Evolutionary conservation across 2,797 vertebrate species (phyloP).

Genomic region (Passerculus sandwichensis): DNA sequence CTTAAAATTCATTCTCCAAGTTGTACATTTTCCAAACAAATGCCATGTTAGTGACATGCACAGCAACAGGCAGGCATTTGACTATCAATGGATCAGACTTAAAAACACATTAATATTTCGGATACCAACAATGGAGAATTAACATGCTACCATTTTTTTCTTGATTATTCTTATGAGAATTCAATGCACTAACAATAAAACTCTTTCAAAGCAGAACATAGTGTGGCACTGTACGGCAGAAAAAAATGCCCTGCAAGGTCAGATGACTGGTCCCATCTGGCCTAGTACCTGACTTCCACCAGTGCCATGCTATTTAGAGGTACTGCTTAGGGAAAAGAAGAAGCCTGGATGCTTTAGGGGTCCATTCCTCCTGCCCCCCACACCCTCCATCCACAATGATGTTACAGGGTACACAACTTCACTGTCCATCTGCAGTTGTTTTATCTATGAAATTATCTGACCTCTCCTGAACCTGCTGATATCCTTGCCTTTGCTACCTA

Average conservation of each 20-base stretch:
- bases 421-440: background rate
- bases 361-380: background rate
- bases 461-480: background rate
- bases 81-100: constrained; percentile 11
- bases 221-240: background rate
- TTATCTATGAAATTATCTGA: background rate
- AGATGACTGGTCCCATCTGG: background rate
- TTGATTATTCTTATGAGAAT: background rate
- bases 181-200: background rate
- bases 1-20: constrained; percentile 24
- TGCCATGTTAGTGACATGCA: background rate
- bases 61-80: background rate
- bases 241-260: background rate
- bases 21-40: constrained; percentile 35
- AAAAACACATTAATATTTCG: background rate
- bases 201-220: background rate
- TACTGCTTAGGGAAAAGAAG: background rate
- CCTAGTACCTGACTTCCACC: background rate
- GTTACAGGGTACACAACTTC: background rate
- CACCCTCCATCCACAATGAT: background rate
- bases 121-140: background rate
- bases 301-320: background rate
- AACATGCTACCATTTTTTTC: background rate
- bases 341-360: background rate
- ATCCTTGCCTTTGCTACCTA: background rate